Base-by-base conservation (phyloP, 2,797 vertebrate genomes). In the Helicolenus hilgendorfi region DNA sequence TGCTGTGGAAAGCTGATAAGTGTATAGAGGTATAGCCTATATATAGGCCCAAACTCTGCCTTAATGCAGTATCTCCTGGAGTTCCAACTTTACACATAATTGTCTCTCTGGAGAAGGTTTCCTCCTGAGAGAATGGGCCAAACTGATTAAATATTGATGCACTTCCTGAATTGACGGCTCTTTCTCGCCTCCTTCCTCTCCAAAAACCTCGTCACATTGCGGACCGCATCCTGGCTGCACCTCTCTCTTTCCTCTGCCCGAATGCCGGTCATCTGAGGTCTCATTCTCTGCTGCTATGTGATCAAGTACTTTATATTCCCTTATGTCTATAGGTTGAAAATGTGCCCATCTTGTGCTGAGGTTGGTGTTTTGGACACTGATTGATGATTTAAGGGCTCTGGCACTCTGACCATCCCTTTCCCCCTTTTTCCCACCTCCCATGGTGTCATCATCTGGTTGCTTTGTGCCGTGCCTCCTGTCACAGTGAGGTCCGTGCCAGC, bases 391-490 rank as follows among this genome's bases (percentile, higher is more conserved):
- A 85, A 91, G 55, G 11, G 41, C 55, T 74, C 45, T 18, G 82
- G 15, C 91, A 76, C 64, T 85, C 29, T 77, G 70, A 87, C 70
- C 78, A 80, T 22, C 83, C 85, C 84, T 79, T 77, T 83, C 82
- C 77, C 81, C 84, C 77, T 83, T 45, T 45, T 45, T 90, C 63
- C 84, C 82, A 82, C 79, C 84, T 89, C 95, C 92, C 65, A 71
- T 53, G 67, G 94, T 80, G 90, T 80, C 81, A 90, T 96, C 94
- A 93, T 93, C 94, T 96, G 95, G 85, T 91, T 87, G 75, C 87
- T 89, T 84, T 55, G 85, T 77, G 24, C 62, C 73, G 2, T 67
- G 88, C 92, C 93, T 94, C 91, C 95, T 93, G 91, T 89, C 82
- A 79, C 89, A 79, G 77, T 24, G 65, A 87, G 83, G 74, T n/a